These are phyloP conservation scores for Gymnothorax reevesii DNA, from an alignment of 2,797 vertebrate genomes.

Conservation along the genomic window DNA sequence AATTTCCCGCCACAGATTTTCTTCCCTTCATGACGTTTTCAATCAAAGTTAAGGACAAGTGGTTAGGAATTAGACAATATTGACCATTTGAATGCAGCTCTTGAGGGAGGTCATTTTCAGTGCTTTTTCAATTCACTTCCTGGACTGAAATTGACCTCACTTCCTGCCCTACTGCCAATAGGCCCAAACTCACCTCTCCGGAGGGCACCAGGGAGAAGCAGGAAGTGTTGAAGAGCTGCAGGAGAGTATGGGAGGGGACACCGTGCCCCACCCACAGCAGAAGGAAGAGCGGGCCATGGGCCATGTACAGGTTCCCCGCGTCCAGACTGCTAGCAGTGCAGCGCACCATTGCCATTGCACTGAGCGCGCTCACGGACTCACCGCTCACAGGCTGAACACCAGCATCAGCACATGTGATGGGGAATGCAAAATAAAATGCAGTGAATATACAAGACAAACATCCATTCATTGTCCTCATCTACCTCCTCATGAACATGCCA, in stretches of 20 bases:
- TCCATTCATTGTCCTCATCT: background rate
- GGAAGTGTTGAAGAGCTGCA: conserved; percentile 67
- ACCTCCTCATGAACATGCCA: no score
- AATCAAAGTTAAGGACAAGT: no score
- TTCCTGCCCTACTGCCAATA: background rate
- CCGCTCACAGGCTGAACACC: conserved; percentile 49
- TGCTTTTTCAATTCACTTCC: background rate
- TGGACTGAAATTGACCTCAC: background rate
- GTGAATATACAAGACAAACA: background rate
- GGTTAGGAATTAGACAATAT: no score
- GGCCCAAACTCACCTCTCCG: conserved; percentile 66
- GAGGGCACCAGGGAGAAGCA: conserved; percentile 69
- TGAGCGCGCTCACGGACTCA: background rate
- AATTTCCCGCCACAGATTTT: no score
- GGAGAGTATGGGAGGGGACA: conserved; percentile 58
- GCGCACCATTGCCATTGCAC: conserved; percentile 54
- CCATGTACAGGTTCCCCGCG: conserved; percentile 63
- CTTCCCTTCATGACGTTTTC: no score
- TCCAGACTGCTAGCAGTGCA: conserved; percentile 66
- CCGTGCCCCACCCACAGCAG: conserved; percentile 74
- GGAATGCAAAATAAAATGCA: background rate
- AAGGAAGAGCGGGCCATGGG: conserved; percentile 67
- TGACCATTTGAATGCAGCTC: no score
- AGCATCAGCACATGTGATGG: background rate
- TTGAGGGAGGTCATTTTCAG: no score